phyloP scores from a whole-genome alignment of 2,888 invertebrate species.

The Mesorhabditis spiculigera region DNA sequence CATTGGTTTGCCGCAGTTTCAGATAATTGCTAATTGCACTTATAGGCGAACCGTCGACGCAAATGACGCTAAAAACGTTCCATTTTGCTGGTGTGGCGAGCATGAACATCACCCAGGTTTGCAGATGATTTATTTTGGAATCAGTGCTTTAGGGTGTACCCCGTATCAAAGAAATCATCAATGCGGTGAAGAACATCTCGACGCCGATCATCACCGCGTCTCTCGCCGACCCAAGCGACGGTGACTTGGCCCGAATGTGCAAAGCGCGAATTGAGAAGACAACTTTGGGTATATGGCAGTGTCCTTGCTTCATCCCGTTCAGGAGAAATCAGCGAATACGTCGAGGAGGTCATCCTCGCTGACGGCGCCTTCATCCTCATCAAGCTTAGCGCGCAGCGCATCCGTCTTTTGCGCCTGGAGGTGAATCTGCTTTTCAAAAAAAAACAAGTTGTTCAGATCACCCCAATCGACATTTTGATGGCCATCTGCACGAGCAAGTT shows the following conservation, averaged over 20 bases:
- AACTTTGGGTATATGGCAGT: slow-evolving; percentile 67
- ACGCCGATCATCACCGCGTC: slow-evolving; percentile 93
- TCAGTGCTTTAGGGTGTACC: slow-evolving; percentile 42
- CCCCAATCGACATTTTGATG: neutral
- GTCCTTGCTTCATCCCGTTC: slow-evolving; percentile 8
- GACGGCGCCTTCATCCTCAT: slow-evolving; percentile 83
- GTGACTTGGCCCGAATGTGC: slow-evolving; percentile 83
- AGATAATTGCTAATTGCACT: slow-evolving; percentile 4
- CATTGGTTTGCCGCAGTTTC: slow-evolving; percentile 68
- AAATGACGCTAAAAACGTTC: slow-evolving; percentile 99
- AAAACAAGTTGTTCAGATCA: too few relatives aligned
- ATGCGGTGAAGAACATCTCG: slow-evolving; percentile 87
- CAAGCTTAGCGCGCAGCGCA: slow-evolving; percentile 80
- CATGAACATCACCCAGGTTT: slow-evolving; percentile 71
- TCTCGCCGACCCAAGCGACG: slow-evolving; percentile 73
- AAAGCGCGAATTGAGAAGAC: slow-evolving; percentile 94
- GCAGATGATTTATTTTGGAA: slow-evolving; percentile 10
- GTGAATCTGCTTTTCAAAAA: slow-evolving; percentile 49
- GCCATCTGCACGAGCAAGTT: slow-evolving; percentile 22
- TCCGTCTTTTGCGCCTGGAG: slow-evolving; percentile 71
- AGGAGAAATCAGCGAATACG: slow-evolving; percentile 78
- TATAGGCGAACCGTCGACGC: slow-evolving; percentile 87
- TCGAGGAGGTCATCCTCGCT: slow-evolving; percentile 84
- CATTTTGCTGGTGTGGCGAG: slow-evolving; percentile 99
- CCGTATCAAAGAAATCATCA: slow-evolving; percentile 80